These are phyloP conservation scores for Drosophila melanogaster DNA, from an alignment of 1,140 invertebrate genomes.

Conservation along the genomic window DNA sequence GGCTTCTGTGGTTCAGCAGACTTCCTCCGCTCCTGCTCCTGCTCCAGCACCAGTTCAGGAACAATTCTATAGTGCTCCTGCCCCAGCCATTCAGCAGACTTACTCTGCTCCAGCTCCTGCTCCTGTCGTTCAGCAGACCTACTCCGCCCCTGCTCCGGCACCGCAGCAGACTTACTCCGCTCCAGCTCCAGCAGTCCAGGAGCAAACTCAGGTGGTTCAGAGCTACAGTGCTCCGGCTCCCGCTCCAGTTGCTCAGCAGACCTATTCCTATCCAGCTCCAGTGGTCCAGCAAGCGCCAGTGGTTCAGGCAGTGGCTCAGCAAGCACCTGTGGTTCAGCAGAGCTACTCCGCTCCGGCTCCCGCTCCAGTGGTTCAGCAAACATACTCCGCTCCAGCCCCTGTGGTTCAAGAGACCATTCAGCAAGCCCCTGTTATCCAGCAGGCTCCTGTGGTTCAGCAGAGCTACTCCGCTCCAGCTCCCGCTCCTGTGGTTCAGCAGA, in stretches of 20 bases:
- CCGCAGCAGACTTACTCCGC: constrained; percentile 1
- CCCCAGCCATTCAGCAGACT: constrained; percentile 8
- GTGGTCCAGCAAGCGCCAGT: constrained; percentile 14
- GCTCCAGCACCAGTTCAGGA: constrained; percentile 49
- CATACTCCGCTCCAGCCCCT: constrained; percentile 19
- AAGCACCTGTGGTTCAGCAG: constrained; percentile 35
- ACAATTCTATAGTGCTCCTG: constrained; percentile 20
- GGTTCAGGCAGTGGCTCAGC: constrained; percentile 10
- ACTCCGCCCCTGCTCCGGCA: constrained; percentile 9
- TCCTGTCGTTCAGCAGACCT: constrained; percentile 16
- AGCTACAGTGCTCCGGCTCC: constrained; percentile 2
- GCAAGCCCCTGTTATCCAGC: constrained; percentile 7
- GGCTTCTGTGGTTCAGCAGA: not conserved
- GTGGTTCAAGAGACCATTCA: not conserved
- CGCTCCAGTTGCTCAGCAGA: constrained; percentile 10
- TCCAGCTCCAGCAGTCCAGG: not conserved
- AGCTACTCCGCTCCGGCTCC: constrained; percentile 17
- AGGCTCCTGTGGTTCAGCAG: constrained; percentile 15
- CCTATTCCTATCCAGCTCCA: not conserved
- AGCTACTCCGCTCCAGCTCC: constrained; percentile 22
- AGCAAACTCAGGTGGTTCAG: constrained; percentile 8
- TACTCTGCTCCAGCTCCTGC: constrained; percentile 30
- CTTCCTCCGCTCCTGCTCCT: constrained; percentile 8
- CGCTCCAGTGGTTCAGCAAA: constrained; percentile 32
- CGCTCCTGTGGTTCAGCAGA: constrained; percentile 30